These are phyloP conservation scores for Stenodera caucasica DNA, from an alignment of 2,888 invertebrate species.

Conservation along the genomic window DNA sequence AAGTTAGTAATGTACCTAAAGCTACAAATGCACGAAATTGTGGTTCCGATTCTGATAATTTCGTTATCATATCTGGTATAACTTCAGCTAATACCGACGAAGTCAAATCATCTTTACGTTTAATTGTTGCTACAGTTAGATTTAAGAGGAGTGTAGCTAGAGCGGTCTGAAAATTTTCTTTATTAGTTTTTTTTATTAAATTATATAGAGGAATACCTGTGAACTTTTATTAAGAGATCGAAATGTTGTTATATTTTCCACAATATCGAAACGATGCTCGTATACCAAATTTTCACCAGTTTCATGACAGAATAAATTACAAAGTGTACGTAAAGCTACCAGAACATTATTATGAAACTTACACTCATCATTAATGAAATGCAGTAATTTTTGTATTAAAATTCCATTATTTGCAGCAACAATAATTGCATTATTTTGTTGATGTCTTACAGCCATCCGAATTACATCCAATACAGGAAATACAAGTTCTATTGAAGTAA, in stretches of 20 bases:
- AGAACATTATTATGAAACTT: slow-evolving; percentile 72
- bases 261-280: slow-evolving; percentile 59
- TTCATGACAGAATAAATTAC: slow-evolving; percentile 78
- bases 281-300: slow-evolving; percentile 67
- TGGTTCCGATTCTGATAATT: slow-evolving; percentile 70
- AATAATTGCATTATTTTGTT: slow-evolving; percentile 61
- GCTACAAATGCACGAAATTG: slow-evolving; percentile 76
- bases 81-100: slow-evolving; percentile 60
- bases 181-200: neutral
- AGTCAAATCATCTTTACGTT: slow-evolving; percentile 58
- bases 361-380: slow-evolving; percentile 43
- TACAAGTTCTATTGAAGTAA: slow-evolving; percentile 69
- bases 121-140: slow-evolving; percentile 65
- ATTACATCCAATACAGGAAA: slow-evolving; percentile 90
- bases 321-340: slow-evolving; percentile 74
- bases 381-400: slow-evolving; percentile 46
- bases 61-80: slow-evolving; percentile 60
- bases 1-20: slow-evolving; percentile 68
- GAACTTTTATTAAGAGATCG: slow-evolving; percentile 63
- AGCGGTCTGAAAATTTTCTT: slow-evolving; percentile 65
- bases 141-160: slow-evolving; percentile 74
- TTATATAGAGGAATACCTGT: slow-evolving; percentile 58
- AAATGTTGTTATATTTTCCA: slow-evolving; percentile 61
- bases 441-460: slow-evolving; percentile 72
- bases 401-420: slow-evolving; percentile 53